A percentile compares a stretch with the other conserved stretches of the same genome.
Conservation (phyloP, 2,113 vertebrate genomes). For the Cynocephalus volans region DNA sequence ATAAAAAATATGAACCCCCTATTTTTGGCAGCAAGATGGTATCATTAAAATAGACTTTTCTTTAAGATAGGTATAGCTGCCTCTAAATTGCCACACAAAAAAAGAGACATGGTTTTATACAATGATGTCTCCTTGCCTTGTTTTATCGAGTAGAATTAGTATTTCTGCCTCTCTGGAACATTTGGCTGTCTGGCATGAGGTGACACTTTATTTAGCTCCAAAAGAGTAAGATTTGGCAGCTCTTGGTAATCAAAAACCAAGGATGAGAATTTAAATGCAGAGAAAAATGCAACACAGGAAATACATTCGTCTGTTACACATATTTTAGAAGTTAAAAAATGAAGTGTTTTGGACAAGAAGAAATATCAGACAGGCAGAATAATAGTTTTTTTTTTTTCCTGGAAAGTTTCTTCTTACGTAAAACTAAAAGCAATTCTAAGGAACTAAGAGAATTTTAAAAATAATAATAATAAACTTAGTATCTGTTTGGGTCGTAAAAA, state of each 20-base stretch:
- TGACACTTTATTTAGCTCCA: not conserved
- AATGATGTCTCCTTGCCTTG: rapidly evolving
- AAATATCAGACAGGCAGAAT: not conserved
- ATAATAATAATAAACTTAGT: rapidly evolving
- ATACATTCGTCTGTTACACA: not conserved
- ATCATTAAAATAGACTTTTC: not conserved
- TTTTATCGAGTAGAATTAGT: not conserved
- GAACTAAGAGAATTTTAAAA: not conserved
- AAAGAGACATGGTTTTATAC: not conserved
- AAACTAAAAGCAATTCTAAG: not conserved
- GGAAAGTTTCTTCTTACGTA: not conserved
- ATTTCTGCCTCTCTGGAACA: rapidly evolving
- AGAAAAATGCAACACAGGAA: not conserved
- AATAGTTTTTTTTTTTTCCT: not conserved
- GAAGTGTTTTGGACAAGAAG: not conserved
- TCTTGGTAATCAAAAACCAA: not conserved
- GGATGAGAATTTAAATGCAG: not conserved
- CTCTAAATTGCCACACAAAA: not conserved
- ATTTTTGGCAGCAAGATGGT: not conserved
- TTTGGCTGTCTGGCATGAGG: rapidly evolving
- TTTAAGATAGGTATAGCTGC: not conserved
- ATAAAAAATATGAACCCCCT: not conserved
- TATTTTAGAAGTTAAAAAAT: not conserved
- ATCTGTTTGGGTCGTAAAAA: not conserved
- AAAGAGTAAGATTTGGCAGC: not conserved